phyloP scores from a whole-genome alignment of 2,797 vertebrate species.

The Tokudaia tokunoshimensis region DNA sequence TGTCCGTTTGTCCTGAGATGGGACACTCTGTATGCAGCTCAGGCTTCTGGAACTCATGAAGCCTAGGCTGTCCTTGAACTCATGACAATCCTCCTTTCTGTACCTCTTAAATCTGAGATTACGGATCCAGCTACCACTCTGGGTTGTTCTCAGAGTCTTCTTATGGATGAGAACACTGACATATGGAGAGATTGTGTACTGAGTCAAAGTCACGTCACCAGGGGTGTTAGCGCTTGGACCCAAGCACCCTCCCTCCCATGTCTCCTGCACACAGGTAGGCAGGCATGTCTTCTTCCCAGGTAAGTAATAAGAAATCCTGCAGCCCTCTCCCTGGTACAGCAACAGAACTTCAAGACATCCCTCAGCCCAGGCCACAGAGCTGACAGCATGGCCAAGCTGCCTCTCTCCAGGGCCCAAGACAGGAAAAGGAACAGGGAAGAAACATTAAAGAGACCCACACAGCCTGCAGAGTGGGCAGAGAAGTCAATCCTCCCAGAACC shows the following conservation, averaged over 20 bases:
- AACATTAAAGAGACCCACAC: fast-evolving
- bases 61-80: background rate
- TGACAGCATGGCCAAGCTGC: background rate
- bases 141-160: background rate
- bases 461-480: too few relatives aligned
- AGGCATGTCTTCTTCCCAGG: background rate
- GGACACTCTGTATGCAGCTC: background rate
- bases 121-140: background rate
- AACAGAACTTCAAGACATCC: background rate
- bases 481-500: background rate
- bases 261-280: background rate
- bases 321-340: background rate
- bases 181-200: background rate
- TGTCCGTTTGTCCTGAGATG: background rate
- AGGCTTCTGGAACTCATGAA: background rate
- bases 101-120: background rate
- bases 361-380: background rate
- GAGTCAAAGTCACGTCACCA: background rate
- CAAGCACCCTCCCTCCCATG: background rate
- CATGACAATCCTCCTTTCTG: background rate
- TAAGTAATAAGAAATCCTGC: background rate
- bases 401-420: background rate
- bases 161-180: background rate
- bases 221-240: background rate
- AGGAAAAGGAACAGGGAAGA: background rate